Conservation (phyloP, 35 echinoderm and acorn worm species). For the Ophioderma brevispina region DNA sequence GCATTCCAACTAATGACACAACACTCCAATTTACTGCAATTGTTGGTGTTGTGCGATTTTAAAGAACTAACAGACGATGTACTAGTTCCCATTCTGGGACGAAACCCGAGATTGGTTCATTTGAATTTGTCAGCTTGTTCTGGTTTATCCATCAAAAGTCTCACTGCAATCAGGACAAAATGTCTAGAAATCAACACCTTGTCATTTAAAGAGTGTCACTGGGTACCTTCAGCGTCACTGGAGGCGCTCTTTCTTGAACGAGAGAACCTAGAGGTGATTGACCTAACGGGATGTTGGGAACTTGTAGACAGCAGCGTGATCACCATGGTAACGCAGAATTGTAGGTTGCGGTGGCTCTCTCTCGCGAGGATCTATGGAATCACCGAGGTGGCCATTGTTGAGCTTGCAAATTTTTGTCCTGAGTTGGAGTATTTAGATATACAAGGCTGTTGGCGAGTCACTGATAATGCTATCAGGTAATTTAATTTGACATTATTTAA, state of each 20-base stretch:
- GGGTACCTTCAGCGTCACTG: slow-evolving; percentile 37
- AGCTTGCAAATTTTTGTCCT: slow-evolving; percentile 43
- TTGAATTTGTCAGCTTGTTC: slow-evolving; percentile 43
- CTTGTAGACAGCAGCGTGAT: slow-evolving; percentile 50
- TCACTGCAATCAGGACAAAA: slow-evolving; percentile 25
- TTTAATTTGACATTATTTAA: too few relatives aligned
- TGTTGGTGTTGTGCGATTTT: slow-evolving; percentile 33
- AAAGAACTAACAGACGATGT: slow-evolving; percentile 53
- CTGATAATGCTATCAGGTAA: slow-evolving; percentile 53
- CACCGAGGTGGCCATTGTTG: slow-evolving; percentile 33
- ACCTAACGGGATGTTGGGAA: slow-evolving; percentile 69
- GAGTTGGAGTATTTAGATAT: slow-evolving; percentile 64
- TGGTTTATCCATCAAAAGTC: slow-evolving; percentile 26
- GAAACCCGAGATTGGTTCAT: slow-evolving; percentile 33
- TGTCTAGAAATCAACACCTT: slow-evolving; percentile 41
- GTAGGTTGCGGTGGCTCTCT: slow-evolving; percentile 48
- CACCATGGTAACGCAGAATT: slow-evolving; percentile 24
- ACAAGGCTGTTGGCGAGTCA: slow-evolving; percentile 72
- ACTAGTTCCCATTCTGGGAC: slow-evolving; percentile 35
- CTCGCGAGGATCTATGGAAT: slow-evolving; percentile 64
- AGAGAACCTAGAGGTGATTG: slow-evolving; percentile 41
- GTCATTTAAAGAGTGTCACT: slow-evolving; percentile 51
- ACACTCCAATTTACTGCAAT: slow-evolving; percentile 12
- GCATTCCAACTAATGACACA: slow-evolving; percentile 32
- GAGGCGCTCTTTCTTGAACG: slow-evolving; percentile 45